phyloP scores from a whole-genome alignment of 2,888 invertebrate species.

The Ommatoiulus sabulosus region DNA sequence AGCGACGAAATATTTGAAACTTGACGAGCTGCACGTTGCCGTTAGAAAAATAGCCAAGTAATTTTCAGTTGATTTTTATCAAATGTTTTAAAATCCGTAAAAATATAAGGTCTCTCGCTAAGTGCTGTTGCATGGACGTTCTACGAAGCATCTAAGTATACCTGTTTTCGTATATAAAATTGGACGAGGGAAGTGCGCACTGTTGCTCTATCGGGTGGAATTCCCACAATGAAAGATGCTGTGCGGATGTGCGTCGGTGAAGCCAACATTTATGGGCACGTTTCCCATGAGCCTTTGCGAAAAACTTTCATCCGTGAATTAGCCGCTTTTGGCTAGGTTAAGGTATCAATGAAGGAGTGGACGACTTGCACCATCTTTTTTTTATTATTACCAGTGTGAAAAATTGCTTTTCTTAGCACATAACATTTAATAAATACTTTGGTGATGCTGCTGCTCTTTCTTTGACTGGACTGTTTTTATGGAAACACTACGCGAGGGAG shows the following conservation, averaged over 20 bases:
- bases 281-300: slow-evolving; percentile 35
- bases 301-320: slow-evolving; percentile 22
- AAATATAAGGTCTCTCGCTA: neutral
- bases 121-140: neutral
- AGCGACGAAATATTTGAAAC: neutral
- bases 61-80: slow-evolving; percentile 8
- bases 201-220: neutral
- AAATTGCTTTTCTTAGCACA: too few relatives aligned
- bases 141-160: slow-evolving; percentile 1
- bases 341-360: neutral
- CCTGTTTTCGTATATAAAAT: slow-evolving; percentile 35
- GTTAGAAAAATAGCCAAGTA: slow-evolving; percentile 8
- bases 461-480: too few relatives aligned
- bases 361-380: neutral
- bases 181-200: slow-evolving; percentile 26
- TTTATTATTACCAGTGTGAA: neutral
- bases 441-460: too few relatives aligned
- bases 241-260: slow-evolving; percentile 30
- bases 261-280: slow-evolving; percentile 43
- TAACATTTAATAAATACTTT: too few relatives aligned
- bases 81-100: slow-evolving; percentile 4
- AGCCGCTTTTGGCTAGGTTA: neutral
- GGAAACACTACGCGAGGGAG: too few relatives aligned
- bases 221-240: slow-evolving; percentile 43
- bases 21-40: neutral